Percentiles rank a stretch among this genome's conserved stretches.
Evolutionary conservation across 2,888 invertebrate species (phyloP).

Genomic region (Papilio demoleus): DNA sequence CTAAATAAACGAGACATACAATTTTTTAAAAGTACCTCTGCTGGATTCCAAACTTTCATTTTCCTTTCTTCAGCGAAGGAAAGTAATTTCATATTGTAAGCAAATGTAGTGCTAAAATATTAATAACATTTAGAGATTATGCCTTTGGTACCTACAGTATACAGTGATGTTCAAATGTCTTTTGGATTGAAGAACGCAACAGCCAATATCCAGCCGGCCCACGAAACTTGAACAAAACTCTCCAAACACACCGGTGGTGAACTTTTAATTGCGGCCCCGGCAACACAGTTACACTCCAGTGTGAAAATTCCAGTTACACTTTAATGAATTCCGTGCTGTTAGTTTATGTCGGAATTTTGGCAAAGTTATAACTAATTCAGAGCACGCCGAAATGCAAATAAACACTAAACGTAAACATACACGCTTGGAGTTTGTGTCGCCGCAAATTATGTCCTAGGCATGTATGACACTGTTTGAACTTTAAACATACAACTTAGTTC

Average conservation of each 20-base stretch:
- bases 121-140: too few species aligned
- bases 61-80: too few species aligned
- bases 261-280: constrained; percentile 79
- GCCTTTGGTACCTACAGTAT: too few species aligned
- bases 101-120: too few species aligned
- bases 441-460: constrained; percentile 24
- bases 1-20: too few species aligned
- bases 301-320: constrained; percentile 71
- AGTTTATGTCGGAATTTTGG: constrained; percentile 58
- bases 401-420: constrained; percentile 49
- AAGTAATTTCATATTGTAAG: too few species aligned
- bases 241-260: constrained; percentile 55
- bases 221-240: constrained; percentile 26
- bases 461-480: background rate
- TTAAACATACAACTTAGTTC: background rate
- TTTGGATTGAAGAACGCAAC: constrained; percentile 4
- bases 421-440: constrained; percentile 43
- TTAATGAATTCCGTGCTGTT: constrained; percentile 72
- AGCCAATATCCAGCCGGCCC: constrained; percentile 12
- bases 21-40: too few species aligned
- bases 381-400: constrained; percentile 55
- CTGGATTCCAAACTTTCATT: too few species aligned
- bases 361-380: constrained; percentile 56
- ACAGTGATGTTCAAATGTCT: background rate
- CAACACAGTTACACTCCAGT: constrained; percentile 68